These are phyloP conservation scores for Phylloscopus trochilus DNA, from an alignment of 2,113 vertebrate species.

Conservation along the genomic window DNA sequence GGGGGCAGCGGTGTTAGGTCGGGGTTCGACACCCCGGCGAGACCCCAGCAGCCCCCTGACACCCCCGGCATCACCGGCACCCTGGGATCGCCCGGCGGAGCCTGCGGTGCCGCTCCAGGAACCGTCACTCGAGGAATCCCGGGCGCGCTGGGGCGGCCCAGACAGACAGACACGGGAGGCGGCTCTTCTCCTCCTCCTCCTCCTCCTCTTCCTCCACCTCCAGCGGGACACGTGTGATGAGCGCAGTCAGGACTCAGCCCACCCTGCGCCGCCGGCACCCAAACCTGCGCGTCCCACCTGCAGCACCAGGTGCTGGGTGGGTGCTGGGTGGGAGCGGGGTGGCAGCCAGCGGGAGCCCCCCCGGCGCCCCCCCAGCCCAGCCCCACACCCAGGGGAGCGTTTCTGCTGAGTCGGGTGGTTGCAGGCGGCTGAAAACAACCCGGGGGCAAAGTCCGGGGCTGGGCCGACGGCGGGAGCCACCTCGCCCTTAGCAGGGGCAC, in stretches of 20 bases:
- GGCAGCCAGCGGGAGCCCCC: background rate
- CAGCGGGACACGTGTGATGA: background rate
- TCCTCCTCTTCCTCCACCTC: background rate
- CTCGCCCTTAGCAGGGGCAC: background rate
- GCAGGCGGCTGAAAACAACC: constrained; percentile 30
- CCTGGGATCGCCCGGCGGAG: background rate
- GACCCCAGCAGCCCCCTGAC: background rate
- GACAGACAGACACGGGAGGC: constrained; percentile 4
- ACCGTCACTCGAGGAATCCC: constrained; percentile 29
- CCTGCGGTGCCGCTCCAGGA: constrained; percentile 1
- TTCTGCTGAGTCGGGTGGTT: constrained; percentile 56
- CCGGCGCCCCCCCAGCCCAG: background rate
- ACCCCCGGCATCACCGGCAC: background rate
- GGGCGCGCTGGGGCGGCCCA: background rate
- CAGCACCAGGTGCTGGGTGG: background rate
- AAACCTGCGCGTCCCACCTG: background rate
- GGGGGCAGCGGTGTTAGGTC: background rate
- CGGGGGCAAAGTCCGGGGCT: constrained; percentile 51
- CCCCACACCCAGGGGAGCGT: constrained; percentile 18
- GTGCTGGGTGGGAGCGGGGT: background rate
- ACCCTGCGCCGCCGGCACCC: background rate
- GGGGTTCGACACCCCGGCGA: background rate
- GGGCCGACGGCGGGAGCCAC: background rate
- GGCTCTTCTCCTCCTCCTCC: background rate
- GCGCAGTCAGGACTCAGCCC: background rate